These are phyloP conservation scores for Leptinotarsa lineolata DNA, from an alignment of 1,140 invertebrate species.

Conservation along the genomic window DNA sequence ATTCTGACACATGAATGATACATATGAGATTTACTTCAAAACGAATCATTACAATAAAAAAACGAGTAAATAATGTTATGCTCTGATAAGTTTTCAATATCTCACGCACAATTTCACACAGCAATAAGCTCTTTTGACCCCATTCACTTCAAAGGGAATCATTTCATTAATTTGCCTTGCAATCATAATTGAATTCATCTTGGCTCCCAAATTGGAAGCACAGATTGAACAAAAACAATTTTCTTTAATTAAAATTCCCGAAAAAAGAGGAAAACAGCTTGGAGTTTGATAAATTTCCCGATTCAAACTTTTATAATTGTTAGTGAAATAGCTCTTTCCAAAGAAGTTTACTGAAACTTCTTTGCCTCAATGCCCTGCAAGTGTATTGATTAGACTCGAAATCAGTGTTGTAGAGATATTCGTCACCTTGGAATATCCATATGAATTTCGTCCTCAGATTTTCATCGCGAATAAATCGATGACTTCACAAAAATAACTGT, in stretches of 20 bases:
- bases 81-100: too few relatives aligned
- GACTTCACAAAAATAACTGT: too few relatives aligned
- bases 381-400: neutral
- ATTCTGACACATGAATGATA: too few relatives aligned
- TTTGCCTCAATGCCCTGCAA: neutral
- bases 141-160: neutral
- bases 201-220: neutral
- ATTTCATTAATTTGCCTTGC: neutral
- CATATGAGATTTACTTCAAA: too few relatives aligned
- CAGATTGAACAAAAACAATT: slow-evolving; percentile 11
- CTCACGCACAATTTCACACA: too few relatives aligned
- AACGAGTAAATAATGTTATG: too few relatives aligned
- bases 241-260: slow-evolving; percentile 6
- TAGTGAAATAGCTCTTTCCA: slow-evolving; percentile 15
- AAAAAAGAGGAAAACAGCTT: slow-evolving; percentile 12
- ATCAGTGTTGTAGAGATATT: too few relatives aligned
- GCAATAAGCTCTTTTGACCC: too few relatives aligned
- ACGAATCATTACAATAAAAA: too few relatives aligned
- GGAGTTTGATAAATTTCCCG: slow-evolving; percentile 14
- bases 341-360: slow-evolving; percentile 5
- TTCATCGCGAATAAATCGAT: too few relatives aligned
- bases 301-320: slow-evolving; percentile 20
- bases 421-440: too few relatives aligned
- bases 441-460: too few relatives aligned
- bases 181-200: slow-evolving; percentile 3